Evolutionary conservation across 2,113 vertebrate genomes (phyloP).

Genomic region (Dipodomys ordii): DNA sequence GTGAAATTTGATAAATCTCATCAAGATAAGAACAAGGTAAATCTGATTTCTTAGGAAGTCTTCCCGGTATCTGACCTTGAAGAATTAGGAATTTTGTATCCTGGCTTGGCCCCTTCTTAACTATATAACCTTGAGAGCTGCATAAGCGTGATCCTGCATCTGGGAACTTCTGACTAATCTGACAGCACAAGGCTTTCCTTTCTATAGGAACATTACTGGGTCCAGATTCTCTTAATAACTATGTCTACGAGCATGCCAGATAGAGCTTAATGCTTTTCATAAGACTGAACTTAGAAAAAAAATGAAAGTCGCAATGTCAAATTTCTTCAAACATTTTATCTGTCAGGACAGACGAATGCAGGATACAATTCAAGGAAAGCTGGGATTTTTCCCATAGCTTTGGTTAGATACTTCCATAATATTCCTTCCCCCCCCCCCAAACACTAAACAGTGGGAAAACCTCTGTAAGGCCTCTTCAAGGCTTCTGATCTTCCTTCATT

Average conservation of each 20-base stretch:
- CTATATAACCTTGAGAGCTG: too few species aligned
- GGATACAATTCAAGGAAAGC: neutral
- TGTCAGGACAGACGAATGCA: neutral
- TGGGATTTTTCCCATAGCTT: conserved; percentile 37
- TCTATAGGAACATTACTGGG: neutral
- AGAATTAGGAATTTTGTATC: neutral
- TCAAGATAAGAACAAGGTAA: neutral
- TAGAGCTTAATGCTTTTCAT: conserved; percentile 7
- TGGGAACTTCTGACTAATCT: too few species aligned
- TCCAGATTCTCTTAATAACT: neutral
- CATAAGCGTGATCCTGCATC: neutral
- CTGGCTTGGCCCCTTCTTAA: too few species aligned
- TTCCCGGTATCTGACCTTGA: neutral
- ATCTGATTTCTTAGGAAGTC: neutral
- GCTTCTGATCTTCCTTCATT: conserved; percentile 12
- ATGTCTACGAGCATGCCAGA: neutral
- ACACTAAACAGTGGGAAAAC: conserved; percentile 17
- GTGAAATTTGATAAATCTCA: conserved; percentile 22
- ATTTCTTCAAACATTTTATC: conserved; percentile 37
- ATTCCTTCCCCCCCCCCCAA: neutral
- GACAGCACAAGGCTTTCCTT: neutral
- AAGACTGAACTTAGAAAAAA: conserved; percentile 31
- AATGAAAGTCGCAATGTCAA: conserved; percentile 19
- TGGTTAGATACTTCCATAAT: conserved; percentile 29
- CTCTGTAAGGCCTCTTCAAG: conserved; percentile 2